Evolutionary conservation across 2,113 vertebrate species (phyloP).

Genomic region (Tursiops truncatus): DNA sequence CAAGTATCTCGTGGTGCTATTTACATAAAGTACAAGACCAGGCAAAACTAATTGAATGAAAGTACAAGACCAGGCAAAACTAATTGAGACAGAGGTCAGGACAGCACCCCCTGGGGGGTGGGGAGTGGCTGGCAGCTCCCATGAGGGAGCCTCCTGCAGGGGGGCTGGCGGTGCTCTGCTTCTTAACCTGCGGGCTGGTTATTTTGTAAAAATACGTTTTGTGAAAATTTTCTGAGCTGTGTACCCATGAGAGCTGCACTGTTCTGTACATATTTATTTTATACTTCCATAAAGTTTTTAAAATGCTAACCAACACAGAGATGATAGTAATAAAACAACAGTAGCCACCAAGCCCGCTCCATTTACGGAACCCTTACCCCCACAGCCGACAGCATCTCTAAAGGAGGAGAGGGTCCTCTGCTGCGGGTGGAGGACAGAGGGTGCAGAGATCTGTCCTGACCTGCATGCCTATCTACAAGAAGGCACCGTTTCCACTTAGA

Average conservation of each 20-base stretch:
- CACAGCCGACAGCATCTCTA: neutral
- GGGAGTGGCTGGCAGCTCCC: neutral
- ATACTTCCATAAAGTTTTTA: neutral
- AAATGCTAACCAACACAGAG: neutral
- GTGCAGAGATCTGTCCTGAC: neutral
- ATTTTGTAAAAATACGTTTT: neutral
- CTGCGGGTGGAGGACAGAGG: neutral
- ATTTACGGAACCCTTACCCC: neutral
- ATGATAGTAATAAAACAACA: too few species aligned
- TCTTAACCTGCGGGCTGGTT: neutral
- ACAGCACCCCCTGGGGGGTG: fast-evolving
- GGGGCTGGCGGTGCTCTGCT: neutral
- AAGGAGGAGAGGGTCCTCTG: neutral
- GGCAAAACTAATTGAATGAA: neutral
- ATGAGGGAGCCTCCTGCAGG: fast-evolving
- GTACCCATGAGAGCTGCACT: neutral
- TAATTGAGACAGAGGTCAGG: neutral
- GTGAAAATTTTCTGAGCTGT: neutral
- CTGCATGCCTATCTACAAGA: neutral
- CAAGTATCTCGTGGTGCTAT: neutral
- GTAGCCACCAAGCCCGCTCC: neutral
- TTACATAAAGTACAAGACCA: neutral
- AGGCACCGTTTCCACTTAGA: neutral
- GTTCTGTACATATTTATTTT: neutral
- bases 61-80: neutral